Evolutionary conservation across 2,113 vertebrate species (phyloP).

Genomic region (Tragulus kanchil): DNA sequence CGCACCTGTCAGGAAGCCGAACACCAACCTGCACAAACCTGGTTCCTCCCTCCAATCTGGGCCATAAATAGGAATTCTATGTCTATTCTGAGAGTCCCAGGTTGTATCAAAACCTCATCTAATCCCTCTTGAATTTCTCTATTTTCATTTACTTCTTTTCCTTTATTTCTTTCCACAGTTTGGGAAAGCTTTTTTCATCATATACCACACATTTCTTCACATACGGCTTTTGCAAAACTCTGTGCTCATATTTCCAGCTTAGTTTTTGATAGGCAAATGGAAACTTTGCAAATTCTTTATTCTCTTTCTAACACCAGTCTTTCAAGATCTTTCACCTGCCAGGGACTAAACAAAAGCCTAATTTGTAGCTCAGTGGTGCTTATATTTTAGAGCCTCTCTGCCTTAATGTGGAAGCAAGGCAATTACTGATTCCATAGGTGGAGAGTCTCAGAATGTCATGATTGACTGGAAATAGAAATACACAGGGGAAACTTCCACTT

Average conservation of each 20-base stretch:
- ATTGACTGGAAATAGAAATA: neutral
- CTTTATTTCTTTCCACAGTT: neutral
- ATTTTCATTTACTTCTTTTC: neutral
- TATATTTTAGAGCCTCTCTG: neutral
- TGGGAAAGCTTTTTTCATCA: neutral
- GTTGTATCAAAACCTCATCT: neutral
- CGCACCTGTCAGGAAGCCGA: neutral
- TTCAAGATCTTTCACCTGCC: neutral
- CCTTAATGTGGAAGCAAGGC: neutral
- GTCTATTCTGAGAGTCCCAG: neutral
- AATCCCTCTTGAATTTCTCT: neutral
- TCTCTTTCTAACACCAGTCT: neutral
- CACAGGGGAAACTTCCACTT: neutral
- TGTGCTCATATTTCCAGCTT: neutral
- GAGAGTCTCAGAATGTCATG: neutral
- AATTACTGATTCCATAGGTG: neutral
- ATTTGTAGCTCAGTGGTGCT: neutral
- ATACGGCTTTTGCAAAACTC: neutral
- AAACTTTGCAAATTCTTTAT: neutral
- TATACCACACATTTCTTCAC: neutral
- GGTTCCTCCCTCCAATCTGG: neutral
- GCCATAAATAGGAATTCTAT: neutral
- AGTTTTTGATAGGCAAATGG: neutral
- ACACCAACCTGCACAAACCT: neutral
- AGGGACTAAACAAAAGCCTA: neutral